Percentiles rank a stretch among this genome's conserved stretches.
phyloP scores from a whole-genome alignment of 2,888 invertebrate species.

The Pilophorus perplexus region DNA sequence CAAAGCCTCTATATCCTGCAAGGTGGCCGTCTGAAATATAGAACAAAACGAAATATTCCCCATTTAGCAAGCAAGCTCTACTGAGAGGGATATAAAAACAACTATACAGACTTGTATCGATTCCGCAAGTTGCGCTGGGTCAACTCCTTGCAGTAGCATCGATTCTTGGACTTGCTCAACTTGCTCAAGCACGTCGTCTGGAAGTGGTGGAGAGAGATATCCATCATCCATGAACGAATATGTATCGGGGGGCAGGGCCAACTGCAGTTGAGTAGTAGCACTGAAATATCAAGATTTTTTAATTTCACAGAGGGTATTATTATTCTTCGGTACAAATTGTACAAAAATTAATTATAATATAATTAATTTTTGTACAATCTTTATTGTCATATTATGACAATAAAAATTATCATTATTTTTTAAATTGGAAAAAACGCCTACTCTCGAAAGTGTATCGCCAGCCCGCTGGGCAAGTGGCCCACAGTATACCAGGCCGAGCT shows the following conservation, averaged over 20 bases:
- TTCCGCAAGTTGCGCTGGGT: constrained; percentile 60
- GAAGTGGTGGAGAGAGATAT: constrained; percentile 61
- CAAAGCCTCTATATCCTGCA: constrained; percentile 54
- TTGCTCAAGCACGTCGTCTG: constrained; percentile 75
- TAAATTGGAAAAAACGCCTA: no score
- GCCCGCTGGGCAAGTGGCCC: no score
- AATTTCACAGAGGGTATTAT: no score
- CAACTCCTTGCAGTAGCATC: constrained; percentile 65
- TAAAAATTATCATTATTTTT: no score
- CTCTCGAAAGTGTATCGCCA: no score
- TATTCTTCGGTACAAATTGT: no score
- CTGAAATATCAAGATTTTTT: constrained; percentile 36
- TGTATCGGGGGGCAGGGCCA: constrained; percentile 61
- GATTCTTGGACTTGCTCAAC: constrained; percentile 62
- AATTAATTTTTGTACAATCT: no score
- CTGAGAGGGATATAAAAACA: not conserved
- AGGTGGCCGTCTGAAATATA: constrained; percentile 52
- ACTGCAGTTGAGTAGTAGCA: constrained; percentile 56
- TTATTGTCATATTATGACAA: no score
- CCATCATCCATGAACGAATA: constrained; percentile 65
- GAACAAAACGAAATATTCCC: not conserved
- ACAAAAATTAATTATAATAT: no score
- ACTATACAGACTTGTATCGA: constrained; percentile 53
- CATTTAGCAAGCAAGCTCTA: constrained; percentile 46
- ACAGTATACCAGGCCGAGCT: no score